Evolutionary conservation across 2,113 vertebrate genomes (phyloP).

Genomic region (Eolophus roseicapilla): DNA sequence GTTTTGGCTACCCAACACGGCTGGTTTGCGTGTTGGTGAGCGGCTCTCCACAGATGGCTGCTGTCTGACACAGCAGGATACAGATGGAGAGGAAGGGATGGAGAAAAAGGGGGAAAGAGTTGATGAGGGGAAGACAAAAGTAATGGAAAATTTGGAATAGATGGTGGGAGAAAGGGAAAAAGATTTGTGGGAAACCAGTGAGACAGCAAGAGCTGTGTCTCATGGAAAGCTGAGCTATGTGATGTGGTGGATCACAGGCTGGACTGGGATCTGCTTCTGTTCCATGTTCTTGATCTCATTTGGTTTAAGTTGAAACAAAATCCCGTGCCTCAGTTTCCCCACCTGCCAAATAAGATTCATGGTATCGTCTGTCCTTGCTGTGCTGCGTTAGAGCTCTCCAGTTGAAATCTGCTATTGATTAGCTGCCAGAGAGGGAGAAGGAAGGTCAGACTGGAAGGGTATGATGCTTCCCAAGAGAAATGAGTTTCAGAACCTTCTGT

Average conservation of each 20-base stretch:
- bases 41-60: background rate
- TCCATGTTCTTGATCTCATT: rapidly evolving
- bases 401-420: background rate
- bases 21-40: background rate
- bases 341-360: background rate
- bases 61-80: background rate
- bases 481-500: background rate
- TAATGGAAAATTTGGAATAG: background rate
- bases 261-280: background rate
- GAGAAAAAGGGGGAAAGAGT: rapidly evolving
- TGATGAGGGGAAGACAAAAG: background rate
- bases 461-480: background rate
- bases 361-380: background rate
- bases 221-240: rapidly evolving
- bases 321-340: background rate
- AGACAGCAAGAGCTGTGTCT: background rate
- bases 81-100: background rate
- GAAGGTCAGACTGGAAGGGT: rapidly evolving
- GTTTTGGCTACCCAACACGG: rapidly evolving
- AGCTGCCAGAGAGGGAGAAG: background rate
- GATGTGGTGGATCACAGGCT: rapidly evolving
- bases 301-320: background rate
- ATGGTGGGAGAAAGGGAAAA: background rate
- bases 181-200: rapidly evolving
- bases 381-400: background rate